Evolutionary conservation across 2,113 vertebrate genomes (phyloP).

Genomic region (Chamaetylas fuelleborni): DNA sequence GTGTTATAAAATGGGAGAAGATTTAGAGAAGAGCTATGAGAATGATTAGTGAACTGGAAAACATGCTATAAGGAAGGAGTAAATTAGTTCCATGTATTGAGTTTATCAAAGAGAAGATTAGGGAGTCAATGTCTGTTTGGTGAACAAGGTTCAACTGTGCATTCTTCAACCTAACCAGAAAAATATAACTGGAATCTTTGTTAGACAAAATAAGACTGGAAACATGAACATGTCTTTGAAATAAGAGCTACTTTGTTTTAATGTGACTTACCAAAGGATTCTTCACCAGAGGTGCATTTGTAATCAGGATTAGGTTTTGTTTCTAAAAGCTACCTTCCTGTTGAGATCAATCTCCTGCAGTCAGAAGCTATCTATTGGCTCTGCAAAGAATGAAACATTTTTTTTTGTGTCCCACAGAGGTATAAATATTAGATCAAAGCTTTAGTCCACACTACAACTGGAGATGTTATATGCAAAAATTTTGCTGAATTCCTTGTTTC

Average conservation of each 20-base stretch:
- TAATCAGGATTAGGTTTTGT: neutral
- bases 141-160: neutral
- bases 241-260: neutral
- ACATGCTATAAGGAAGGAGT: neutral
- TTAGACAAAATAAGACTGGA: neutral
- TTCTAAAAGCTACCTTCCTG: neutral
- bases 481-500: neutral
- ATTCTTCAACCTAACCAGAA: neutral
- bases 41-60: slow-evolving; percentile 16
- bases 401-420: neutral
- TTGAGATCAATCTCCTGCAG: neutral
- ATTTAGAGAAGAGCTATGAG: neutral
- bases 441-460: neutral
- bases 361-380: neutral
- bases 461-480: neutral
- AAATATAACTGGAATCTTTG: neutral
- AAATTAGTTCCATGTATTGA: neutral
- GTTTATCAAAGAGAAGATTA: neutral
- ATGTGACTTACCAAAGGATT: neutral
- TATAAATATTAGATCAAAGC: neutral
- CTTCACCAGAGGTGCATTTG: neutral
- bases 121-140: neutral
- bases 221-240: neutral
- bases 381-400: neutral
- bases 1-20: neutral